Evolutionary conservation across 2,113 vertebrate genomes (phyloP).

Genomic region (Lepus timidus): DNA sequence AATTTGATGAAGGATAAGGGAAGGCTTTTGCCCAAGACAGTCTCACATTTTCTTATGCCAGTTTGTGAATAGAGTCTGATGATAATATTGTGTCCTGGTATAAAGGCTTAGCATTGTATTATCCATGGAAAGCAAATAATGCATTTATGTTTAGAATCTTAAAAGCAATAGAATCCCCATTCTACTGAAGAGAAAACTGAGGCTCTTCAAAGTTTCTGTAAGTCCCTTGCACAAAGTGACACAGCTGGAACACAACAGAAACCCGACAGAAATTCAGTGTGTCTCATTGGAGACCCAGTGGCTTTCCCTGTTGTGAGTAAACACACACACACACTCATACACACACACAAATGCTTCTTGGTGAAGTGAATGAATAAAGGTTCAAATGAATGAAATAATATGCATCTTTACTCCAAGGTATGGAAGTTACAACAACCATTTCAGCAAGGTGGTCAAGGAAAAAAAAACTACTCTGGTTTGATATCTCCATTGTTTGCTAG

Average conservation of each 20-base stretch:
- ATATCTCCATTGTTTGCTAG: constrained; percentile 54
- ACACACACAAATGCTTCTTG: not conserved
- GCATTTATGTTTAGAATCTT: not conserved
- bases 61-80: not conserved
- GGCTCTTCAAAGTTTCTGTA: not conserved
- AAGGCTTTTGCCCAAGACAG: not conserved
- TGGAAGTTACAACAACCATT: not conserved
- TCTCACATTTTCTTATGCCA: not conserved
- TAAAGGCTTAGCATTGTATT: not conserved
- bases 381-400: not conserved
- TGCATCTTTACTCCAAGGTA: not conserved
- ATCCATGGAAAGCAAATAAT: not conserved
- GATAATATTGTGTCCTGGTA: not conserved
- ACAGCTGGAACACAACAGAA: not conserved
- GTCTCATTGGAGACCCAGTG: accelerated
- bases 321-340: not conserved
- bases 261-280: not conserved
- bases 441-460: not conserved
- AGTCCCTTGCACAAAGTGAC: not conserved
- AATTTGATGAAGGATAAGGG: not conserved
- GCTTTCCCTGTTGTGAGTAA: not conserved
- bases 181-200: not conserved
- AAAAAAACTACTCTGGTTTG: not conserved
- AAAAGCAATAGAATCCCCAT: not conserved
- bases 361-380: not conserved